These are phyloP conservation scores for Coendou prehensilis DNA, from an alignment of 2,797 vertebrate species.

Conservation along the genomic window DNA sequence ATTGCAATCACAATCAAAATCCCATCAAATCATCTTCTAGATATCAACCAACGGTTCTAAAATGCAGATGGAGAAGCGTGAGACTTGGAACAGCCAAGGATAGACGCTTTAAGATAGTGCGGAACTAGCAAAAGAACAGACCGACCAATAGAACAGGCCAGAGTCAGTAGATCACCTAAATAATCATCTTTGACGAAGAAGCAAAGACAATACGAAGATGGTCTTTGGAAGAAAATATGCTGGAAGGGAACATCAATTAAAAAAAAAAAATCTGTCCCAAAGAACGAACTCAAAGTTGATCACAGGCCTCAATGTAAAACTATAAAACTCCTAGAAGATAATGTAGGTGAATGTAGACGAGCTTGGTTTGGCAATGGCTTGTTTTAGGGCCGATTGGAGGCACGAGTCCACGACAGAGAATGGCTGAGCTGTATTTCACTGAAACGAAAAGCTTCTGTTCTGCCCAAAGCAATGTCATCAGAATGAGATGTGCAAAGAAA, in stretches of 20 bases:
- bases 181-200: not conserved
- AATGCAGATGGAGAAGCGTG: not conserved
- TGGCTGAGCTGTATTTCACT: too few species aligned
- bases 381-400: not conserved
- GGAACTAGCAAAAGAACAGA: not conserved
- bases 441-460: too few species aligned
- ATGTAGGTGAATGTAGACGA: not conserved
- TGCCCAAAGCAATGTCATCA: too few species aligned
- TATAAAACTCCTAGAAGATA: not conserved
- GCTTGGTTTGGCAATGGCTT: not conserved
- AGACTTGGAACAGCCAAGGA: not conserved
- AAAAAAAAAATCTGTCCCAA: not conserved
- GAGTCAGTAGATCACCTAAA: not conserved
- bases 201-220: not conserved
- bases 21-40: not conserved
- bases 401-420: not conserved
- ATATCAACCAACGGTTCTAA: not conserved
- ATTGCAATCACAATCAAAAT: not conserved
- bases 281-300: not conserved
- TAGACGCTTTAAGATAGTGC: not conserved
- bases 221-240: not conserved
- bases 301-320: not conserved
- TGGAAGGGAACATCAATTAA: not conserved
- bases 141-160: not conserved
- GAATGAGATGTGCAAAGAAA: too few species aligned